Evolutionary conservation across 2,113 vertebrate species (phyloP).

Genomic region (Pagrus major): DNA sequence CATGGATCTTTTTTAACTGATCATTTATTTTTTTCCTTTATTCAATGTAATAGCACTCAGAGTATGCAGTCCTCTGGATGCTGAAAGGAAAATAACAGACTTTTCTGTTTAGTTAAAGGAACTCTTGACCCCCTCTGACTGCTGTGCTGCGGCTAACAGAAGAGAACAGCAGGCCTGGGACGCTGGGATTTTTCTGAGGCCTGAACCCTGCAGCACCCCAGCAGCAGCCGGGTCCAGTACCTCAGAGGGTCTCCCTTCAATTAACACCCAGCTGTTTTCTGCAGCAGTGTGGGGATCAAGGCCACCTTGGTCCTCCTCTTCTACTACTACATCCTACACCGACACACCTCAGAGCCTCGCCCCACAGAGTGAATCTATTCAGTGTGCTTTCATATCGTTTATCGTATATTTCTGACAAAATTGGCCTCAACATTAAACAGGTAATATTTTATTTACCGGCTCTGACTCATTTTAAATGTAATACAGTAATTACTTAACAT

Average conservation of each 20-base stretch:
- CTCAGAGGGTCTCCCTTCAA: constrained; percentile 70
- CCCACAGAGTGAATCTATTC: not conserved
- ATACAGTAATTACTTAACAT: not conserved
- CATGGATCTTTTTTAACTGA: not conserved
- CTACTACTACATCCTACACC: not conserved
- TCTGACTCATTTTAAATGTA: not conserved
- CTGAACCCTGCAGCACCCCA: constrained; percentile 60
- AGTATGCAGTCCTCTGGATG: not conserved
- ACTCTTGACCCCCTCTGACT: constrained; percentile 56
- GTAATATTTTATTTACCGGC: not conserved
- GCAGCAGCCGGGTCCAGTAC: constrained; percentile 63
- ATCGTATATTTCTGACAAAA: not conserved
- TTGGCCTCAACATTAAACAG: not conserved
- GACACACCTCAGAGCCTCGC: constrained; percentile 2
- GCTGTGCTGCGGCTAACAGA: constrained; percentile 68
- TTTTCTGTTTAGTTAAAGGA: constrained; percentile 52
- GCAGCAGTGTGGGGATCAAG: constrained; percentile 57
- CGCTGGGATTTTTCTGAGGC: constrained; percentile 66
- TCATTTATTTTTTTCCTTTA: not conserved
- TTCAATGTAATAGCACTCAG: not conserved
- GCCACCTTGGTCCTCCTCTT: constrained; percentile 47
- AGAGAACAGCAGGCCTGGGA: constrained; percentile 80
- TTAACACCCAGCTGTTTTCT: constrained; percentile 77
- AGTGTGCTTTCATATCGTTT: not conserved
- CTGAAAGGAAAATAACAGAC: constrained; percentile 14